phyloP scores from a whole-genome alignment of 2,113 vertebrate species.

The Myotis davidii region DNA sequence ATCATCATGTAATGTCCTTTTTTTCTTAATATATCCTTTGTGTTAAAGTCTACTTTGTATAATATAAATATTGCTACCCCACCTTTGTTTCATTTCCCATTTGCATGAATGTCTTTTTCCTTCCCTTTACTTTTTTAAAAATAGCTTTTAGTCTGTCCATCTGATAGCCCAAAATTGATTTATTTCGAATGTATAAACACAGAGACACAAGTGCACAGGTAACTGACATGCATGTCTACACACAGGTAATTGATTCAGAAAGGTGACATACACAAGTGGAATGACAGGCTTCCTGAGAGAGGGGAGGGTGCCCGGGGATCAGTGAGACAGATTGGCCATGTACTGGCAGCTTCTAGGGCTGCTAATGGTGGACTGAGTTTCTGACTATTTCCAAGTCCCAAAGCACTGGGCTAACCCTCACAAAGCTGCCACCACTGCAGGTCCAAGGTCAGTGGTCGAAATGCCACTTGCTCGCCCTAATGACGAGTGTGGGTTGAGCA shows the following conservation, averaged over 20 bases:
- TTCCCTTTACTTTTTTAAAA: neutral
- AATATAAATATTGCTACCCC: neutral
- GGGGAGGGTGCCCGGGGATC: too few relatives aligned
- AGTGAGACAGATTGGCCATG: rapidly evolving
- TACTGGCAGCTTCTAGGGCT: rapidly evolving
- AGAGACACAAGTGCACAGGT: too few relatives aligned
- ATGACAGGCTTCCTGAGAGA: neutral
- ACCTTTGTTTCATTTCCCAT: neutral
- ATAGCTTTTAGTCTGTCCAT: too few relatives aligned
- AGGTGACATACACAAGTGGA: rapidly evolving
- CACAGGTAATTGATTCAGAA: rapidly evolving
- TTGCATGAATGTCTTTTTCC: neutral
- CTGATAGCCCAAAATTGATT: neutral
- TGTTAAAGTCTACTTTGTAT: neutral
- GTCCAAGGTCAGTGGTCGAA: rapidly evolving
- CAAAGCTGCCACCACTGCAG: rapidly evolving
- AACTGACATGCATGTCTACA: neutral
- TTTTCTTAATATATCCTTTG: neutral
- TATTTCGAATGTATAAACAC: rapidly evolving
- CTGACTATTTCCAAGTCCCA: rapidly evolving
- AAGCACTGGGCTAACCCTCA: rapidly evolving
- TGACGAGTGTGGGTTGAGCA: rapidly evolving
- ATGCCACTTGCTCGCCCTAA: rapidly evolving
- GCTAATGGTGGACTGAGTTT: rapidly evolving
- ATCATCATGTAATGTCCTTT: neutral